Percentiles rank a stretch among this genome's conserved stretches.
Conservation (phyloP, 2,113 vertebrate genomes). For the Syngnathoides biaculeatus region DNA sequence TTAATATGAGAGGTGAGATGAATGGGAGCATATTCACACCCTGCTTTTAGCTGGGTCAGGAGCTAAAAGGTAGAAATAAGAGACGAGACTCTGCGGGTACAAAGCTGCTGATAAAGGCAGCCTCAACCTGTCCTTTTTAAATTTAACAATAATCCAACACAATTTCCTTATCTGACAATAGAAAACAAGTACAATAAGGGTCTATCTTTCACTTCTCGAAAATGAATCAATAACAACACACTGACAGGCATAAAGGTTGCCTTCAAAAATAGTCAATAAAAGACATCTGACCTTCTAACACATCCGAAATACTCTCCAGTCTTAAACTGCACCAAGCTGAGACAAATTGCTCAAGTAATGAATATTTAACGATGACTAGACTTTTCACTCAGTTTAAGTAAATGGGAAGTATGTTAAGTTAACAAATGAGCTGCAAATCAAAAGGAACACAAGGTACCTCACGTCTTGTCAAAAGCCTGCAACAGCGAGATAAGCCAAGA, state of each 20-base stretch:
- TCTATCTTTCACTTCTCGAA: constrained; percentile 5
- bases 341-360: constrained; percentile 58
- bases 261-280: constrained; percentile 42
- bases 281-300: constrained; percentile 32
- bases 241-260: constrained; percentile 8
- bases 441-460: constrained; percentile 43
- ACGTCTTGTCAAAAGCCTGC: constrained; percentile 61
- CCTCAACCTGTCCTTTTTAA: not conserved
- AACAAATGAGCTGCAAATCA: constrained; percentile 58
- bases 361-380: constrained; percentile 67
- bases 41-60: constrained; percentile 51
- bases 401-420: constrained; percentile 64
- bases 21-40: constrained; percentile 58
- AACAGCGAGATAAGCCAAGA: constrained; percentile 59
- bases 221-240: constrained; percentile 30
- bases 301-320: constrained; percentile 40
- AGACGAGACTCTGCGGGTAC: constrained; percentile 38
- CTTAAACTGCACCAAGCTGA: constrained; percentile 51
- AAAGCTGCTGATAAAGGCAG: not conserved
- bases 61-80: constrained; percentile 55
- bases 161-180: not conserved
- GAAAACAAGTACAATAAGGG: constrained; percentile 3
- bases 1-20: constrained; percentile 54
- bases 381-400: constrained; percentile 62
- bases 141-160: constrained; percentile 7